A percentile compares a stretch with the other conserved stretches of the same genome.
Conservation (phyloP, 1,140 invertebrate species). For the Heliconius congener region DNA sequence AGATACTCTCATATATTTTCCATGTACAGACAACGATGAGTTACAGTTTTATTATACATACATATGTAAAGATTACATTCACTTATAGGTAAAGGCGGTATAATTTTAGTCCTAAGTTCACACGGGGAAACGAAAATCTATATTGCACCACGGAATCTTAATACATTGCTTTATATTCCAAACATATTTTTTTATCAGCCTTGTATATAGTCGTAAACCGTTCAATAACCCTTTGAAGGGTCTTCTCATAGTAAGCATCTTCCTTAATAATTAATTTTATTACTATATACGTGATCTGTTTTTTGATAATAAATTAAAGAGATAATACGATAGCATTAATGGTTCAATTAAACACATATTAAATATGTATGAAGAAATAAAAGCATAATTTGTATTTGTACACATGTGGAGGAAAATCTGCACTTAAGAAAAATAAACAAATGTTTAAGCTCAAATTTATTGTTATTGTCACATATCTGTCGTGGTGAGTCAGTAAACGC, state of each 20-base stretch:
- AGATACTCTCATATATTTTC: no score
- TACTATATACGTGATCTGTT: slow-evolving; percentile 22
- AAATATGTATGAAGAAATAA: background rate
- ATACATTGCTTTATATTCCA: slow-evolving; percentile 16
- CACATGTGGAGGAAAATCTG: no score
- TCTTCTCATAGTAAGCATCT: slow-evolving; percentile 17
- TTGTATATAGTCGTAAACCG: slow-evolving; percentile 20
- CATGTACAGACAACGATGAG: no score
- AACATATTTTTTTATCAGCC: slow-evolving; percentile 8
- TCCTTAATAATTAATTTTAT: slow-evolving; percentile 30
- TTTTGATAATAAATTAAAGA: slow-evolving; percentile 3
- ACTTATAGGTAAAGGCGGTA: no score
- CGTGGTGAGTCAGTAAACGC: no score
- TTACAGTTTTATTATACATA: no score
- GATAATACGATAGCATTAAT: background rate
- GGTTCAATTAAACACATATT: background rate
- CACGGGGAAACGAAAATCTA: no score
- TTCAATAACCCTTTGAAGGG: slow-evolving; percentile 20
- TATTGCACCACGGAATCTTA: background rate
- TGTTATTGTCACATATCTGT: no score
- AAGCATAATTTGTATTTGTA: background rate
- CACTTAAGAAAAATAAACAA: no score
- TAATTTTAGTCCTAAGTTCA: no score
- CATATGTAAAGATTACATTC: no score
- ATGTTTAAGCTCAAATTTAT: no score